Evolutionary conservation across 2,113 vertebrate genomes (phyloP).

Genomic region (Athene noctua): DNA sequence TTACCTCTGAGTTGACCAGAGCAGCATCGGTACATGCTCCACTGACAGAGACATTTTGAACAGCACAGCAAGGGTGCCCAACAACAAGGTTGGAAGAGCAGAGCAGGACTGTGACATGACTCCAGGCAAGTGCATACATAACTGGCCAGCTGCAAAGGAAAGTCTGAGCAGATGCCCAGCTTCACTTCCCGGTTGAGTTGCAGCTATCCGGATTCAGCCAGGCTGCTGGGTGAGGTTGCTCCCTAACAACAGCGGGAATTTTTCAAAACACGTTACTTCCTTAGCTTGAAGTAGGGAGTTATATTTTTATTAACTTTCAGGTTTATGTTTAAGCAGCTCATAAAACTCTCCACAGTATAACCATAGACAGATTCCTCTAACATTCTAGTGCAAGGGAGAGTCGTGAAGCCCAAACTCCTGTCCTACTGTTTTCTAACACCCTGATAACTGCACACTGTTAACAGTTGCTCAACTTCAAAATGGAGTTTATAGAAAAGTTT

Average conservation of each 20-base stretch:
- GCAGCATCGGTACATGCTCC: slow-evolving; percentile 56
- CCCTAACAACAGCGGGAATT: not conserved
- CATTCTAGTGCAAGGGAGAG: not conserved
- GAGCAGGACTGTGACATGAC: not conserved
- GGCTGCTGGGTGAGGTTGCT: not conserved
- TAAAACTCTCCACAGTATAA: not conserved
- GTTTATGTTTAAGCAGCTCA: not conserved
- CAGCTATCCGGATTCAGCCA: not conserved
- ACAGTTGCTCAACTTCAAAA: slow-evolving; percentile 22
- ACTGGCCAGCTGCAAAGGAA: not conserved
- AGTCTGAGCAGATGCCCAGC: not conserved
- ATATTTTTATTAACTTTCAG: not conserved
- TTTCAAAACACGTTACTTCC: not conserved
- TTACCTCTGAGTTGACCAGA: slow-evolving; percentile 72
- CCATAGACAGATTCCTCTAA: not conserved
- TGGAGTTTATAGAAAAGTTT: slow-evolving; percentile 24
- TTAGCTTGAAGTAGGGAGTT: not conserved
- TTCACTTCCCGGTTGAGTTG: not conserved
- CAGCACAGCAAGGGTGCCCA: not conserved
- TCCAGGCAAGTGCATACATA: fast-evolving
- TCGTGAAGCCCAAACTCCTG: not conserved
- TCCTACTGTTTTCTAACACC: not conserved
- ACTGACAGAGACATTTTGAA: fast-evolving
- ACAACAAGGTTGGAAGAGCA: not conserved
- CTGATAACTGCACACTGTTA: slow-evolving; percentile 5